These are phyloP conservation scores for Actinostola sp. DNA, from an alignment of 92 coral and sea anemone species.

Conservation along the genomic window DNA sequence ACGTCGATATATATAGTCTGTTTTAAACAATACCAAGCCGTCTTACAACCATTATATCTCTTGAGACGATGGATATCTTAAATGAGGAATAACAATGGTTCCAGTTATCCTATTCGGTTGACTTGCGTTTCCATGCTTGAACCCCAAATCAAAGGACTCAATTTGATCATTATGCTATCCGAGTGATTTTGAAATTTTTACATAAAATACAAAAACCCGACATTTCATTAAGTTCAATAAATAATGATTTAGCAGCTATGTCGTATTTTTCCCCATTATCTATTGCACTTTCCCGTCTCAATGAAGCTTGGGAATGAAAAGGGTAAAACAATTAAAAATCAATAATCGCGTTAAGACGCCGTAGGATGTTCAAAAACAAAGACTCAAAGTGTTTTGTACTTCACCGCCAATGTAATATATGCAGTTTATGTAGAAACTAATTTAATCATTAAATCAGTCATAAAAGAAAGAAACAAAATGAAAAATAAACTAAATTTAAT, in stretches of 20 bases:
- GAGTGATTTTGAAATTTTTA: not conserved
- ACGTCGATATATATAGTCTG: not conserved
- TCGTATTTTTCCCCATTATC: constrained; percentile 2
- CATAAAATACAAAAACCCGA: not conserved
- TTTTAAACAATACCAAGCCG: too few species aligned
- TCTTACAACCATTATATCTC: too few species aligned
- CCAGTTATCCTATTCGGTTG: not conserved
- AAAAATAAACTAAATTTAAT: not conserved
- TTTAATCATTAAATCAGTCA: constrained; percentile 5
- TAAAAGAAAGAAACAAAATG: not conserved
- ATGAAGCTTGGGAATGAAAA: constrained; percentile 4
- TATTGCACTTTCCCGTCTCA: not conserved
- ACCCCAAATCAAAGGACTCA: not conserved
- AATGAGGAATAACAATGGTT: not conserved
- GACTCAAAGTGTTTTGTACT: not conserved
- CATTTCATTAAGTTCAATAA: constrained; percentile 9
- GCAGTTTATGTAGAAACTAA: not conserved
- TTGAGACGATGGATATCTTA: not conserved
- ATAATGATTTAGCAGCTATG: constrained; percentile 3
- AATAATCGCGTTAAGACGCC: not conserved
- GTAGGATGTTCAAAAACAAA: constrained; percentile 1
- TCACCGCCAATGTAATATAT: not conserved
- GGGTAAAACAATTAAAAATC: constrained; percentile 5
- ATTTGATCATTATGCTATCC: not conserved
- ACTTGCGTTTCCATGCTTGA: not conserved